Conservation (phyloP, 2,888 invertebrate species). For the Baronia brevicornis region DNA sequence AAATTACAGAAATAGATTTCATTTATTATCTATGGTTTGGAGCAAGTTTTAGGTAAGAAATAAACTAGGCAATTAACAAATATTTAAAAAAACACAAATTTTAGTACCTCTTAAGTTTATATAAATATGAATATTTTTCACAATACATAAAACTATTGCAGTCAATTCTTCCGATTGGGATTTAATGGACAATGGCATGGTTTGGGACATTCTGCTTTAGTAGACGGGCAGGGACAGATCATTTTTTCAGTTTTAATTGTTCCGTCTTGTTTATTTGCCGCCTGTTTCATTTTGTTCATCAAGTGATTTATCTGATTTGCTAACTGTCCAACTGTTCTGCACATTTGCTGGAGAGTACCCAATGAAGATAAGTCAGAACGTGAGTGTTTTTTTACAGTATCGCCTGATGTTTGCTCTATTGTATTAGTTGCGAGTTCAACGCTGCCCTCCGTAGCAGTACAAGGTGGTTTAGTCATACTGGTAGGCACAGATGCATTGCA, state of each 20-base stretch:
- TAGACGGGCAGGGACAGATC: conserved; percentile 20
- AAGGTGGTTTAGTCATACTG: conserved; percentile 5
- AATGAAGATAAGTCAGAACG: conserved; percentile 29
- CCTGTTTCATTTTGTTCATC: conserved; percentile 31
- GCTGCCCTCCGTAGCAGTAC: conserved; percentile 17
- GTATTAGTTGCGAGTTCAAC: conserved; percentile 16
- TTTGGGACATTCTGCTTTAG: conserved; percentile 30
- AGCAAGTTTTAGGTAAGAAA: too few species aligned
- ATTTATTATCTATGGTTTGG: too few species aligned
- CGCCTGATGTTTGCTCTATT: conserved; percentile 36
- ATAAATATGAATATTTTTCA: too few species aligned
- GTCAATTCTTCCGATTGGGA: conserved; percentile 20
- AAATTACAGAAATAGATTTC: too few species aligned
- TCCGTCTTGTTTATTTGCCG: conserved; percentile 26
- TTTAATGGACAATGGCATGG: conserved; percentile 47
- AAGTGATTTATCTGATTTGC: conserved; percentile 32
- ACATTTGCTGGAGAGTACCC: conserved; percentile 32
- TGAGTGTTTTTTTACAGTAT: conserved; percentile 32
- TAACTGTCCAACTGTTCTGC: conserved; percentile 34
- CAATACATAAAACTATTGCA: conserved; percentile 12
- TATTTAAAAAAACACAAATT: conserved; percentile 4
- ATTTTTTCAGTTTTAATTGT: conserved; percentile 17
- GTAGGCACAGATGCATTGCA: conserved; percentile 10
- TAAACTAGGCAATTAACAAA: conserved; percentile 1
- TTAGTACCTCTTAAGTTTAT: too few species aligned